Evolutionary conservation across 1,140 invertebrate genomes (phyloP).

Genomic region (Hyphantria cunea): DNA sequence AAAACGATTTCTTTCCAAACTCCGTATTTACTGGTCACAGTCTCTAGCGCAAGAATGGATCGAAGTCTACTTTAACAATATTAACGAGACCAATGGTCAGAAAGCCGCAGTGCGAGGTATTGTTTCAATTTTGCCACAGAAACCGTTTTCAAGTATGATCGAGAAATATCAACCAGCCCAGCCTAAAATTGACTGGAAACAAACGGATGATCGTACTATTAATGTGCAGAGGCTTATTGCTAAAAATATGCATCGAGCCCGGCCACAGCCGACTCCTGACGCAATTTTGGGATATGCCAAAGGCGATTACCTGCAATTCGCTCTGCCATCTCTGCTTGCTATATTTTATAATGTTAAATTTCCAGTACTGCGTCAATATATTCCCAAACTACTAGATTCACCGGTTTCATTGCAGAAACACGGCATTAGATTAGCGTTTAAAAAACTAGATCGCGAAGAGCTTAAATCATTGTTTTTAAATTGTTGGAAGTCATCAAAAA

Average conservation of each 20-base stretch:
- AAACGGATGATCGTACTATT: constrained; percentile 40
- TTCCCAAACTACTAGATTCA: constrained; percentile 49
- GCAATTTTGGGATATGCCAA: constrained; percentile 52
- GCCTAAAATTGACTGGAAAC: constrained; percentile 47
- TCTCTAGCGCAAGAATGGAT: constrained; percentile 42
- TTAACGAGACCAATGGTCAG: constrained; percentile 37
- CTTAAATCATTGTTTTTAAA: constrained; percentile 44
- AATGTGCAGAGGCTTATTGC: constrained; percentile 52
- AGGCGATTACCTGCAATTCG: constrained; percentile 58
- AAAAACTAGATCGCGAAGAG: constrained; percentile 45
- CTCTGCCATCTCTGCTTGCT: constrained; percentile 54
- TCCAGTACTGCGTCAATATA: constrained; percentile 33
- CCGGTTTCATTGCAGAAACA: constrained; percentile 66
- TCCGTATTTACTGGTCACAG: constrained; percentile 58
- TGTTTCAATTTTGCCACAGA: constrained; percentile 42
- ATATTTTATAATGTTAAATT: constrained; percentile 58
- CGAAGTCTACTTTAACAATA: constrained; percentile 34
- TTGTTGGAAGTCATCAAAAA: constrained; percentile 54
- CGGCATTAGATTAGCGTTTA: constrained; percentile 52
- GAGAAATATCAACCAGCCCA: constrained; percentile 49
- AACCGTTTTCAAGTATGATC: constrained; percentile 40
- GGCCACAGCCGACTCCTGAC: constrained; percentile 51
- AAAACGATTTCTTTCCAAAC: constrained; percentile 44
- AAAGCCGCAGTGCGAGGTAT: constrained; percentile 46
- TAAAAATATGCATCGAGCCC: constrained; percentile 57